Base-by-base conservation (phyloP, 2,797 vertebrate species). In the Coregonus sp. region DNA sequence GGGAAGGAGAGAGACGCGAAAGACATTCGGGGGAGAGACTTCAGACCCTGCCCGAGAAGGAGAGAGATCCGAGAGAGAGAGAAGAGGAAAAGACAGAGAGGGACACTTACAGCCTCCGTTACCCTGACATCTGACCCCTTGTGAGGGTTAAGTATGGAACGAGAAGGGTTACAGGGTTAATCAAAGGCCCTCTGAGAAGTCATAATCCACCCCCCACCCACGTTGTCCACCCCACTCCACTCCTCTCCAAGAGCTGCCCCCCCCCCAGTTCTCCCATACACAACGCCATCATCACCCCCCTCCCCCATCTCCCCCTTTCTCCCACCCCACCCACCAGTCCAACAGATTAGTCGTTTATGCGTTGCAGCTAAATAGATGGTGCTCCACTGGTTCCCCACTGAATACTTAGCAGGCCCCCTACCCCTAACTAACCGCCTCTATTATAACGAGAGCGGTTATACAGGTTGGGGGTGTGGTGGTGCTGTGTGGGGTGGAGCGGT, bases 261-360 rank as follows among this genome's bases (percentile, higher is more conserved):
- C 52, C 16, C 3, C 40, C 40, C 40, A 9, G n/a, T n/a, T 61
- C 56, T 16, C 56, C 4, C 56, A 18, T 59, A 18, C 56, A 61
- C 56, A 59, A 59, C 56, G 5, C 1, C 5, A 59, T 20, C 16
- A 20, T 6, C 56, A 59, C 80, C 81, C 85, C 89, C 87, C 25
- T 25, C 25, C 50, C 82, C 81, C 77, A 5, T 78, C 83, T 83
- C 69, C 7, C 29, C 74, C 76, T 85, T 85, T 84, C 87, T 81
- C 87, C 89, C 83, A 84, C 87, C 79, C 84, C 56, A 59, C 2
- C 2, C 18, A 47, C 40, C 40, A 47, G 40, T 12, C 40, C 40
- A 47, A 12, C 40, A 47, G 9, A 9, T 11, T 12, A 59, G n/a
- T 61, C 5, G n/a, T 20, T n/a, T 61, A 61, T 9, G 1, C n/a